A percentile compares a stretch with the other conserved stretches of the same genome.
Conservation (phyloP, 2,797 vertebrate species). For the Syngnathus rostellatus region DNA sequence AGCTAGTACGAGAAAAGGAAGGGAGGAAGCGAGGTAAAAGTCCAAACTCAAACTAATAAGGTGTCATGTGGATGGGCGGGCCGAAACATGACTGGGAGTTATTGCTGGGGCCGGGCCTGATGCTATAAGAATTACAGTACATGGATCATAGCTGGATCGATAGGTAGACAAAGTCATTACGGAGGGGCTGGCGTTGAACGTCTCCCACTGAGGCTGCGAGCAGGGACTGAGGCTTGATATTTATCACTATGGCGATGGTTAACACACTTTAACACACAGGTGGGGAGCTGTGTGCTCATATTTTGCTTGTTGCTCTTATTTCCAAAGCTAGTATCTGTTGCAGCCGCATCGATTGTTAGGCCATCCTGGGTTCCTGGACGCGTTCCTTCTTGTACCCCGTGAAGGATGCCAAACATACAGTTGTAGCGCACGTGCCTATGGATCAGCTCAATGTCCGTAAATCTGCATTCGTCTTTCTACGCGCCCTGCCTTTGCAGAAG, state of each 20-base stretch:
- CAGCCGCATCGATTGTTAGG: slow-evolving; percentile 43
- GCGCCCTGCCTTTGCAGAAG: slow-evolving; percentile 39
- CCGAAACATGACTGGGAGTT: slow-evolving; percentile 70
- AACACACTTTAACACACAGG: slow-evolving; percentile 54
- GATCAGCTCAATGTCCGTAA: slow-evolving; percentile 45
- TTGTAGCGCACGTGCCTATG: slow-evolving; percentile 31
- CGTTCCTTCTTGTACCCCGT: background rate
- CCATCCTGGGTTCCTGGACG: slow-evolving; percentile 8
- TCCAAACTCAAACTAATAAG: slow-evolving; percentile 62
- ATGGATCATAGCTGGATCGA: slow-evolving; percentile 72
- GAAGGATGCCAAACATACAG: slow-evolving; percentile 27
- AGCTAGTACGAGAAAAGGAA: slow-evolving; percentile 12
- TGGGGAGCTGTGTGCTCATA: slow-evolving; percentile 47
- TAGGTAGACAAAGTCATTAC: slow-evolving; percentile 74
- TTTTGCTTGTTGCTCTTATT: slow-evolving; percentile 64
- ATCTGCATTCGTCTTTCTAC: slow-evolving; percentile 48
- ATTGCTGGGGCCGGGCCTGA: slow-evolving; percentile 60
- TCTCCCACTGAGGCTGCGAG: slow-evolving; percentile 53
- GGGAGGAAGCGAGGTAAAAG: slow-evolving; percentile 13
- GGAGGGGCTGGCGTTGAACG: slow-evolving; percentile 69
- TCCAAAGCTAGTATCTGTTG: slow-evolving; percentile 53
- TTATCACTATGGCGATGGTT: slow-evolving; percentile 55
- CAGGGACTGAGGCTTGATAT: slow-evolving; percentile 49
- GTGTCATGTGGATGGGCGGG: slow-evolving; percentile 65
- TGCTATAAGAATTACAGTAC: slow-evolving; percentile 75